A percentile compares a stretch with the other conserved stretches of the same genome.
These are phyloP conservation scores for Portunus trituberculatus DNA, from an alignment of 1,140 invertebrate genomes.

Conservation along the genomic window DNA sequence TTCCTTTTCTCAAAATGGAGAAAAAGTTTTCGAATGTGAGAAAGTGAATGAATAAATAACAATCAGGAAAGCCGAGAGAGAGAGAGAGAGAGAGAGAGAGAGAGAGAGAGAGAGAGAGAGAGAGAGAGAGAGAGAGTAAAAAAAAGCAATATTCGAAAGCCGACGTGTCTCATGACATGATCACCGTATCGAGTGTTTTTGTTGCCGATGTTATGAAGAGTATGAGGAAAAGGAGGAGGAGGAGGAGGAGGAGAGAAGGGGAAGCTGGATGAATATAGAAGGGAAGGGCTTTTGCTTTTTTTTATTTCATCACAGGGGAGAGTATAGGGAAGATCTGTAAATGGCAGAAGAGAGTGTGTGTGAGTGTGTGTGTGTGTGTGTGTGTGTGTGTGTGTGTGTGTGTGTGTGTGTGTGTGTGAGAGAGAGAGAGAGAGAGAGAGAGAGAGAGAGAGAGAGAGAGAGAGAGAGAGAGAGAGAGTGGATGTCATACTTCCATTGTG, in stretches of 20 bases:
- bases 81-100: constrained; percentile 43
- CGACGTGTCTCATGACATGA: no score
- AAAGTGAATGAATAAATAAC: not conserved
- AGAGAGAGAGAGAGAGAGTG: constrained; percentile 21
- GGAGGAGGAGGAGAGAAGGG: not conserved
- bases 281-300: not conserved
- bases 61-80: not conserved
- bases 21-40: not conserved
- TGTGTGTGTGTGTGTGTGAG: not conserved
- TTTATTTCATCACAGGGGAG: not conserved
- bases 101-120: constrained; percentile 43
- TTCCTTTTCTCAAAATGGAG: not conserved
- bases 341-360: not conserved
- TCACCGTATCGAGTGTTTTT: no score
- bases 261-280: not conserved
- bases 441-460: constrained; percentile 53
- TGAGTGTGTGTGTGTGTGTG: not conserved
- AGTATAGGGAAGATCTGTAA: not conserved
- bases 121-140: constrained; percentile 36
- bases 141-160: not conserved
- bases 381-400: not conserved
- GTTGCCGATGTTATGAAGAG: no score
- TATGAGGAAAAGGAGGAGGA: no score
- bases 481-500: not conserved
- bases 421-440: constrained; percentile 47